Evolutionary conservation across 2,888 invertebrate genomes (phyloP), one percentile per base, ranked within the genome.

Genomic region (Epistrophella euchroma): DNA sequence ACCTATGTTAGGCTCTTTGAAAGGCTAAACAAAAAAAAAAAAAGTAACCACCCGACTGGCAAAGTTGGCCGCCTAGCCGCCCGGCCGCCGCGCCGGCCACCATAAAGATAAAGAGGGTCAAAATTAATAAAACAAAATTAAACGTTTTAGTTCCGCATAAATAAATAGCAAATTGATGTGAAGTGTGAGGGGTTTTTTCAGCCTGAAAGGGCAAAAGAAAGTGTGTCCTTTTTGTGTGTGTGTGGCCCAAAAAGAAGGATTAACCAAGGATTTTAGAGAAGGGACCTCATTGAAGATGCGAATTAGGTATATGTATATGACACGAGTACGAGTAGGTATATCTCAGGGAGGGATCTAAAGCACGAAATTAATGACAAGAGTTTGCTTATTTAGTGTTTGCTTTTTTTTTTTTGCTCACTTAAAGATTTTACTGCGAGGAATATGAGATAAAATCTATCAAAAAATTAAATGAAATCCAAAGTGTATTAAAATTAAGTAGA

Each of bases 111-210:
- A 35, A 50, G 50, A 68, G 68, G 68, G 68, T 68, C 68, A 52
- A 68, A 68, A 68, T 68, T 68, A 68, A 68, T 68, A 68, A 68
- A 68, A 68, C 68, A 68, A 52, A 68, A 68, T 68, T 68, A 68
- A 68, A 52, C 68, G 68, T 68, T 68, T 68, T 68, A 68, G 50
- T 68, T 68, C 68, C 68, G 68, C 68, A 68, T 68, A 52, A 68
- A 50, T 68, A 68, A 68, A 68, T 68, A 68, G 52, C 50, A 68
- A 68, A 68, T 68, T 47, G 68, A 68, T 68, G 25, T 37, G 35
- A 68, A 68, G 52, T 52, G 68, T 66, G 47, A 47, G 66, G 15
- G 47, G 5, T 28, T 64, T 40, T 62, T 7, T 32, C 15, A 17
- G 45, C 60, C 43, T 62, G 35, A 66, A 66, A 19, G 32, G 45